These are phyloP conservation scores for Vicugna pacos DNA, from an alignment of 2,113 vertebrate species.

Conservation along the genomic window DNA sequence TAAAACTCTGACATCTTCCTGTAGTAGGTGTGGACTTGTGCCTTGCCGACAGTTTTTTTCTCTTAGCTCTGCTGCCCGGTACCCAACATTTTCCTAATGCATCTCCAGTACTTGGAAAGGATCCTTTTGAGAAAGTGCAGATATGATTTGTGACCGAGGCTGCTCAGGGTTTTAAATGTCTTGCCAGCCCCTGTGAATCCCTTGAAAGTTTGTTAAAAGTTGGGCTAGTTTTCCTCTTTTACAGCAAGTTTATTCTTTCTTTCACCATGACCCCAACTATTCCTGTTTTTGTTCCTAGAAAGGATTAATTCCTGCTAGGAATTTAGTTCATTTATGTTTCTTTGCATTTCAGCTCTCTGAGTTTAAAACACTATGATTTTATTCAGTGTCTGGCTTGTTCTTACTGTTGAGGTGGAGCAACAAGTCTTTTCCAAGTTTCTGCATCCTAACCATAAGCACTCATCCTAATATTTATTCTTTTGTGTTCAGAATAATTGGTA, in stretches of 20 bases:
- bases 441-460: neutral
- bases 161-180: neutral
- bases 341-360: neutral
- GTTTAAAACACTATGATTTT: constrained; percentile 3
- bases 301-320: neutral
- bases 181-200: neutral
- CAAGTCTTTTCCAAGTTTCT: neutral
- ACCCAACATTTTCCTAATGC: neutral
- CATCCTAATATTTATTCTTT: neutral
- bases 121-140: neutral
- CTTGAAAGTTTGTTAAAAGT: neutral
- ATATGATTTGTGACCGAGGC: constrained; percentile 29
- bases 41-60: neutral
- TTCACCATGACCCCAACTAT: neutral
- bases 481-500: neutral
- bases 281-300: neutral
- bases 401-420: neutral
- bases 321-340: constrained; percentile 37
- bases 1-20: neutral
- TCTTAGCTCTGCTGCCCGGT: neutral
- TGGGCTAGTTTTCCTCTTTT: neutral
- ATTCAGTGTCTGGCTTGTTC: neutral
- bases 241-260: neutral
- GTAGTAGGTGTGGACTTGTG: neutral
- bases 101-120: neutral